Evolutionary conservation across 2,888 invertebrate genomes (phyloP).

Genomic region (Napeogenes sylphis): DNA sequence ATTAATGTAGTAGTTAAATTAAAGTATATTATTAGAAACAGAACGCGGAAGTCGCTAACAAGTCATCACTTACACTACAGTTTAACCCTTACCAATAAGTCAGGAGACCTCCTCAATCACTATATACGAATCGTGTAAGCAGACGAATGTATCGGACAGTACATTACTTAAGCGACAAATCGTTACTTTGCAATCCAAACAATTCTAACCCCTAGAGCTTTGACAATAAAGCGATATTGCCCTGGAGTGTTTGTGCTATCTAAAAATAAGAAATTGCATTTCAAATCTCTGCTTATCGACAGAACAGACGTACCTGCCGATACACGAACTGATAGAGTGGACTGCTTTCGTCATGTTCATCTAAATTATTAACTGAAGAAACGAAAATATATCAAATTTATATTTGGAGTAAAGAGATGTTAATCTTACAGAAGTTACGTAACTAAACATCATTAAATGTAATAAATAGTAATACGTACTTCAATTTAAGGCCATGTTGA

Average conservation of each 20-base stretch:
- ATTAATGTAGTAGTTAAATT: too few species aligned
- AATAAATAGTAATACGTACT: too few species aligned
- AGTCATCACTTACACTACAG: conserved; percentile 26
- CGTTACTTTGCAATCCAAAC: conserved; percentile 8
- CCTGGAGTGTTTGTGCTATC: conserved; percentile 15
- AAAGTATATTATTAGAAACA: too few species aligned
- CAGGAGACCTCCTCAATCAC: conserved; percentile 19
- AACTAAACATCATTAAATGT: too few species aligned
- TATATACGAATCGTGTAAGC: conserved; percentile 16
- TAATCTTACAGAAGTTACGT: too few species aligned
- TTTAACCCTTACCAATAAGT: conserved; percentile 14
- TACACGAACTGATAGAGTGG: conserved; percentile 21
- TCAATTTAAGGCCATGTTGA: too few species aligned
- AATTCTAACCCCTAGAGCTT: conserved; percentile 5
- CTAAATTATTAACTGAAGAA: conserved; percentile 1
- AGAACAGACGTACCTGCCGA: conserved; percentile 31
- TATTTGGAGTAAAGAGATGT: too few species aligned
- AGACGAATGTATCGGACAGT: conserved; percentile 23
- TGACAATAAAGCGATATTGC: conserved; percentile 6
- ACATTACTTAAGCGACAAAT: conserved; percentile 19
- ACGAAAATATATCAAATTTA: too few species aligned
- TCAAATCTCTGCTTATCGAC: conserved; percentile 33
- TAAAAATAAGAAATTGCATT: conserved; percentile 37
- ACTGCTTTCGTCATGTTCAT: conserved; percentile 1
- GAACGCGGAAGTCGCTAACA: too few species aligned